Base-by-base conservation (phyloP, 2,888 invertebrate species). In the Alentia gelatinosa region DNA sequence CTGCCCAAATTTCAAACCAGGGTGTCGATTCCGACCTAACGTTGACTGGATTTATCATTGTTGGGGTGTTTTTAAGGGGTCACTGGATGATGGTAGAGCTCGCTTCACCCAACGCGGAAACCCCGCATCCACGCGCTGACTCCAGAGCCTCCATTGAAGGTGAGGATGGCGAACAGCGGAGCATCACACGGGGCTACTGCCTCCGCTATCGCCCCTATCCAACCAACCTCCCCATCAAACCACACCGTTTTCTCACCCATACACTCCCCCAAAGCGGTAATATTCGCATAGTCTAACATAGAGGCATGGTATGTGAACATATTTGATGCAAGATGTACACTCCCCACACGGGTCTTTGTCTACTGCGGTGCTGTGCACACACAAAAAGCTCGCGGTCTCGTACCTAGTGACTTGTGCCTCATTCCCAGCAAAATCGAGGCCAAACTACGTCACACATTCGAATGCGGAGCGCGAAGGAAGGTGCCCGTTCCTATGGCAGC, bases 391-490 rank as follows among this genome's bases (percentile, higher is more conserved):
- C 33, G n/a, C n/a, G 47, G 47, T 26, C 47, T 23, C 15, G 86
- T n/a, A 79, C 79, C 79, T 37, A 79, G 47, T 42, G 42, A 86
- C 86, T 42, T 42, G 42, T 26, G 86, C 86, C 86, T 86, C 86
- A 86, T 35, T 86, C 86, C 86, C 86, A 47, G 86, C 40, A 86
- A 47, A 86, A 86, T 86, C 86, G 86, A 86, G 86, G 86, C 86
- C 86, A 47, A 86, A 86, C 86, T 86, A 86, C 86, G 86, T 86
- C 86, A 86, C 86, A 86, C 42, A 9, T 86, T 86, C 86, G 86
- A 86, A 86, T 86, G 26, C 86, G 15, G 50, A 86, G 86, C 86
- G 86, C 86, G 47, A 86, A 86, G 42, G 26, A 86, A 42, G 86
- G 86, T 83, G 83, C 83, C 35, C 83, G 40, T 74, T 26, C 83